phyloP scores from a whole-genome alignment of 2,888 invertebrate species.

The Cephus spinipes region DNA sequence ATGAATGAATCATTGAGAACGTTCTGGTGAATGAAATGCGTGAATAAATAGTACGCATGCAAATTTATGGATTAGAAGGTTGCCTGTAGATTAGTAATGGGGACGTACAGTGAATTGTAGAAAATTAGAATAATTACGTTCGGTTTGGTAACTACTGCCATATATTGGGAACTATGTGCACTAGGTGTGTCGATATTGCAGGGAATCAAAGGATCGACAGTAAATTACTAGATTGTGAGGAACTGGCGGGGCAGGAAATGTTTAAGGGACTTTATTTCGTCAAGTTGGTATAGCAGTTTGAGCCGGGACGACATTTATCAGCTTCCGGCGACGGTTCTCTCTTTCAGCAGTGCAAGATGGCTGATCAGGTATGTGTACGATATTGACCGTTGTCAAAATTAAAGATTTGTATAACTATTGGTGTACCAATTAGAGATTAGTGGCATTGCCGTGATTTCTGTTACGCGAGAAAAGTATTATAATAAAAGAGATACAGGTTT shows the following conservation, averaged over 20 bases:
- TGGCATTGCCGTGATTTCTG: not conserved
- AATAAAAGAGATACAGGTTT: not conserved
- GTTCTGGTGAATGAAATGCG: not conserved
- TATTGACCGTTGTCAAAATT: slow-evolving; percentile 26
- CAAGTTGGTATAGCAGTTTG: slow-evolving; percentile 8
- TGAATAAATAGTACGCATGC: not conserved
- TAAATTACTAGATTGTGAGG: not conserved
- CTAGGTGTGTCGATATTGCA: not conserved
- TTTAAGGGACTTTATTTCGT: not conserved
- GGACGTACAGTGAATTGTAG: too few species aligned
- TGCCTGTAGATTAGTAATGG: not conserved
- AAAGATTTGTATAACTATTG: not conserved
- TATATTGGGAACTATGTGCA: not conserved
- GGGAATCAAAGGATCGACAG: not conserved
- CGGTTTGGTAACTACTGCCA: not conserved
- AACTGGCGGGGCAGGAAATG: not conserved
- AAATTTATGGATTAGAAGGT: not conserved
- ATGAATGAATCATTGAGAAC: not conserved
- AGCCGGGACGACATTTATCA: not conserved
- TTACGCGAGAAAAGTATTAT: not conserved
- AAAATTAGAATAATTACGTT: not conserved
- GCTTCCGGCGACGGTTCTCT: slow-evolving; percentile 36
- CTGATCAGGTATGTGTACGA: slow-evolving; percentile 79
- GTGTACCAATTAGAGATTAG: not conserved
- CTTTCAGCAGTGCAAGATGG: slow-evolving; percentile 80